Percentiles rank a stretch among this genome's conserved stretches.
These are phyloP conservation scores for Holothuria leucospilota DNA, from an alignment of 53 echinoderm and acorn worm species.

Conservation along the genomic window DNA sequence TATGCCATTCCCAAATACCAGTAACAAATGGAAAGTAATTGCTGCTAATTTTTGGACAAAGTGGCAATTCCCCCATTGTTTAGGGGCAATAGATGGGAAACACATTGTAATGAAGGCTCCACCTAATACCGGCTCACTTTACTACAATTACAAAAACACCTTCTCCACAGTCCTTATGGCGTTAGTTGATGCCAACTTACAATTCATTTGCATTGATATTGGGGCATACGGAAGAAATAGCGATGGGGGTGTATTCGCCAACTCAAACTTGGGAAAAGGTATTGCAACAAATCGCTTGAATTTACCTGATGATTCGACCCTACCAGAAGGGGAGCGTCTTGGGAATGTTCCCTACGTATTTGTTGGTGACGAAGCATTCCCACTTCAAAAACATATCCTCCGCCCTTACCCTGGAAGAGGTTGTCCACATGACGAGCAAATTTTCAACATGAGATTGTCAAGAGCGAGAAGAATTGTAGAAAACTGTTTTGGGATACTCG, in stretches of 20 bases:
- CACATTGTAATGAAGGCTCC: slow-evolving; percentile 56
- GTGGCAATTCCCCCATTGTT: slow-evolving; percentile 74
- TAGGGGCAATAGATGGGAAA: slow-evolving; percentile 69
- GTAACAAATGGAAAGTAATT: slow-evolving; percentile 29
- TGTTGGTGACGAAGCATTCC: slow-evolving; percentile 55
- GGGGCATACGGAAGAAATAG: slow-evolving; percentile 58
- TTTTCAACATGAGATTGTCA: slow-evolving; percentile 51
- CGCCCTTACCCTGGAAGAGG: slow-evolving; percentile 66
- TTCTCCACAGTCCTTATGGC: slow-evolving; percentile 58
- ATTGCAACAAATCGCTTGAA: slow-evolving; percentile 23
- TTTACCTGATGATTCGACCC: slow-evolving; percentile 15
- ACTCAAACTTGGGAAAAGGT: slow-evolving; percentile 29
- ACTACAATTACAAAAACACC: slow-evolving; percentile 69
- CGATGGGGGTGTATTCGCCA: slow-evolving; percentile 59
- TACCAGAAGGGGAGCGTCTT: slow-evolving; percentile 51
- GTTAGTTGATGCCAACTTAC: slow-evolving; percentile 62
- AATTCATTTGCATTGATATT: slow-evolving; percentile 59
- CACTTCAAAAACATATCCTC: slow-evolving; percentile 63
- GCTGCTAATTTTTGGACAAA: slow-evolving; percentile 38
- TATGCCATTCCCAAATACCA: slow-evolving; percentile 35
- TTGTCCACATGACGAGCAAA: slow-evolving; percentile 13
- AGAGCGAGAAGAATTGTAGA: slow-evolving; percentile 54
- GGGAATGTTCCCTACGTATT: slow-evolving; percentile 62
- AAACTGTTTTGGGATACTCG: slow-evolving; percentile 55
- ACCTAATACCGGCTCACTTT: slow-evolving; percentile 42